Evolutionary conservation across 2,797 vertebrate genomes (phyloP), one percentile per base, ranked within the genome.

Genomic region (Silurus aristotelis): DNA sequence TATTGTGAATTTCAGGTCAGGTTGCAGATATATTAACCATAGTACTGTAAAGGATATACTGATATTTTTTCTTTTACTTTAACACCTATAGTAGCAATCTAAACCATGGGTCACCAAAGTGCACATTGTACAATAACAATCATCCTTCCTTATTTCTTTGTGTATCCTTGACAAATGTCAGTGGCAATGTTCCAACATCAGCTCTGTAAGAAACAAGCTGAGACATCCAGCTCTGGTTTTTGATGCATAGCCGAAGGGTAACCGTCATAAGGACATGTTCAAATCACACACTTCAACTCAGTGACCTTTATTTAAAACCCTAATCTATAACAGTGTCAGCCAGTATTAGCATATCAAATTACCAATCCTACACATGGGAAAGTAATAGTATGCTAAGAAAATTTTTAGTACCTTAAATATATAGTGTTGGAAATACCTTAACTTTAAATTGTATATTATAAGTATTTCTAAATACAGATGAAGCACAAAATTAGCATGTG

Each of bases 241-340:
- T 79, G 76, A 61, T 2, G 56, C 19, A 60, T 10, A 60, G 75
- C 75, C 75, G 8, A 60, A 77, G 75, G 75, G 27, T 77, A 77
- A 77, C 75, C 56, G 38, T 77, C 75, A 60, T n/a, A 63, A 6
- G 63, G 60, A 79, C 76, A 63, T 58, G 43, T 63, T 79, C 31
- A 63, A 63, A 79, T 46, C 77, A 79, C 58, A 79, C 77, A n/a
- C 19, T 79, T 38, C 31, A 79, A 46, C 77, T 63, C 38, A 5
- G 31, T 79, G 77, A 79, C 77, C 58, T 79, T 79, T 79, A 63
- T 79, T 79, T 46, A 63, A 79, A 79, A 79, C 77, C 58, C 61
- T 79, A 79, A 79, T 79, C 60, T 46, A 63, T 78, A 78, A 78
- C 58, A 78, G 31, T 43, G 76, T 78, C 58, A 43, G 58, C 1